A percentile compares a stretch with the other conserved stretches of the same genome.
phyloP scores from a whole-genome alignment of 2,888 invertebrate species.

The Epistrophella euchroma region DNA sequence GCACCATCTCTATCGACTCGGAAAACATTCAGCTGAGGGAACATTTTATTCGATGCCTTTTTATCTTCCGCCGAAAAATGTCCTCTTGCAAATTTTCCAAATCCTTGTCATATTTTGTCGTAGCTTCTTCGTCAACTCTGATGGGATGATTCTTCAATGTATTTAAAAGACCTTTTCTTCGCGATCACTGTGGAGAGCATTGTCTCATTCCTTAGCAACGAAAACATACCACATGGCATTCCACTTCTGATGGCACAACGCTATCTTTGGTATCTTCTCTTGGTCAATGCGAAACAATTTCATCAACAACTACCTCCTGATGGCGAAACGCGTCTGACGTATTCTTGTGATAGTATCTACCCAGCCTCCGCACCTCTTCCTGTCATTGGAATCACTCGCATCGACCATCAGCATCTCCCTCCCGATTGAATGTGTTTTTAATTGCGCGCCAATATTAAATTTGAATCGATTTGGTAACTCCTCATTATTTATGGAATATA shows the following conservation, averaged over 20 bases:
- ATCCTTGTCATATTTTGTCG: constrained; percentile 74
- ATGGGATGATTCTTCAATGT: constrained; percentile 9
- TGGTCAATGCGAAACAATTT: constrained; percentile 69
- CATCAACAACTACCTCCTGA: constrained; percentile 62
- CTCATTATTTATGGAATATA: constrained; percentile 74
- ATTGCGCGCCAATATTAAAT: constrained; percentile 73
- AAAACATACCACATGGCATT: constrained; percentile 65
- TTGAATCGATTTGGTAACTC: constrained; percentile 75
- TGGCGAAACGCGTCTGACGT: constrained; percentile 3
- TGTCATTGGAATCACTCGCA: constrained; percentile 17
- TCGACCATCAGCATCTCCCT: not conserved
- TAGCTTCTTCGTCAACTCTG: constrained; percentile 53
- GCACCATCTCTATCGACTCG: constrained; percentile 30
- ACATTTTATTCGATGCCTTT: constrained; percentile 58
- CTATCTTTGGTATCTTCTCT: constrained; percentile 65
- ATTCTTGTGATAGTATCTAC: constrained; percentile 35
- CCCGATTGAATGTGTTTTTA: constrained; percentile 69
- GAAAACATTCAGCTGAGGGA: constrained; percentile 44
- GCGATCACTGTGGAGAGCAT: not conserved
- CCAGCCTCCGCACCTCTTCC: constrained; percentile 1
- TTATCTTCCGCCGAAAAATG: constrained; percentile 72
- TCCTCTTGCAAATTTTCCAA: constrained; percentile 72
- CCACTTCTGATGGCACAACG: constrained; percentile 64
- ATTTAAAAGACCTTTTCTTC: not conserved
- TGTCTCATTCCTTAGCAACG: constrained; percentile 48